These are phyloP conservation scores for Urosaurus nigricauda DNA, from an alignment of 2,797 vertebrate genomes.

Conservation along the genomic window DNA sequence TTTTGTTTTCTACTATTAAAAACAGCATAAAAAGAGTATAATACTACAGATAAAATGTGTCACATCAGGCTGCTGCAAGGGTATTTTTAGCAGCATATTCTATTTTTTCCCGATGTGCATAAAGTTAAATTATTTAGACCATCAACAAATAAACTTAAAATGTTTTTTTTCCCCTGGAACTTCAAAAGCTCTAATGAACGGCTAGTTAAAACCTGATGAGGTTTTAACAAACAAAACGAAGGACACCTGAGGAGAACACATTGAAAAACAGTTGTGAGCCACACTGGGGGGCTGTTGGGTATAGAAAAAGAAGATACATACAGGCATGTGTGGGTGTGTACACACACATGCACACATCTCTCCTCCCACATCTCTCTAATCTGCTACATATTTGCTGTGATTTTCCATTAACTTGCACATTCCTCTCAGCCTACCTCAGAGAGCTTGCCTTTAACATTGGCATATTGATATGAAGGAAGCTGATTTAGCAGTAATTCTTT, in stretches of 20 bases:
- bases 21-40: neutral
- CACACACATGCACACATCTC: neutral
- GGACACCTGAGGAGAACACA: no score
- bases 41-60: no score
- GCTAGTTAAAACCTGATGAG: no score
- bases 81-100: no score
- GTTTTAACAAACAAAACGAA: no score
- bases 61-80: no score
- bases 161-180: no score
- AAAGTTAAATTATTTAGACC: no score
- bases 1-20: neutral
- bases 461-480: neutral
- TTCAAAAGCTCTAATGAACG: no score
- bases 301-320: neutral
- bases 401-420: neutral
- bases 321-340: neutral
- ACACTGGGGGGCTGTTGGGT: neutral
- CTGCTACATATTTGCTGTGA: neutral
- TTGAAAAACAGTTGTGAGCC: neutral
- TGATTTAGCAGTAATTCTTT: neutral
- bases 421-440: neutral
- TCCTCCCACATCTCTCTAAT: no score
- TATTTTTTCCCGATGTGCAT: no score
- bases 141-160: no score
- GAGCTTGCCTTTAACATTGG: neutral